Evolutionary conservation across 2,888 invertebrate genomes (phyloP), one percentile per base, ranked within the genome.

Genomic region (Clistopyga incitator): DNA sequence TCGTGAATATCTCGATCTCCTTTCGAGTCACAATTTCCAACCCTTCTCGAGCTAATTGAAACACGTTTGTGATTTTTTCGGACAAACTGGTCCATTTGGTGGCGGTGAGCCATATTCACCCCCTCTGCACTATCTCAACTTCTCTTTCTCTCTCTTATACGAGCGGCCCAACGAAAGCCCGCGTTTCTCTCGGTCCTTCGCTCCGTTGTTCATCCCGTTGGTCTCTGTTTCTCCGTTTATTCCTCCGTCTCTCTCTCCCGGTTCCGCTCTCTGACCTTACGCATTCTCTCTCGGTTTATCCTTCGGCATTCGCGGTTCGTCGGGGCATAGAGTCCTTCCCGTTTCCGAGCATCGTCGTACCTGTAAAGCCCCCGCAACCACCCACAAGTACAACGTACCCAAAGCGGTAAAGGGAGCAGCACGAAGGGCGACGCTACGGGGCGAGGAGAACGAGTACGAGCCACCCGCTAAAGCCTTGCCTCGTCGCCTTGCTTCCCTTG

Each of bases 401-500:
- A 10, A 29, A 13, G 20, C 10, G 61, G 25, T 50, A 47, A 74
- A 74, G 74, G 45, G 74, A 74, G 74, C 59, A 74, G 18, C 11
- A 38, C 72, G 72, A 45, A 72, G 56, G 45, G 56, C 13, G 34
- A 11, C 1, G 71, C 45, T 47, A 34, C 61, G 74, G 18, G 20
- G 34, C 74, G 29, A 29, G 25, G 52, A 42, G 64, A 54, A 52
- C 61, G 61, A 61, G 61, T n/a, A 23, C 77, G 54, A 77, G 54
- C 68, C 52, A 23, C 61, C 86, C 52, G 71, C 82, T 71, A 56
- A 71, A 71, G 71, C 74, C 77, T 84, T 70, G 68, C 81, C 85
- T 83, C 84, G 75, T 78, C 86, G 82, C 85, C 84, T 87, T 85
- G 79, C 86, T 85, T 86, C 86, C 86, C 89, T 88, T 88, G 89